Evolutionary conservation across 2,797 vertebrate species (phyloP), one percentile per base, ranked within the genome.

Genomic region (Eremophila alpestris): DNA sequence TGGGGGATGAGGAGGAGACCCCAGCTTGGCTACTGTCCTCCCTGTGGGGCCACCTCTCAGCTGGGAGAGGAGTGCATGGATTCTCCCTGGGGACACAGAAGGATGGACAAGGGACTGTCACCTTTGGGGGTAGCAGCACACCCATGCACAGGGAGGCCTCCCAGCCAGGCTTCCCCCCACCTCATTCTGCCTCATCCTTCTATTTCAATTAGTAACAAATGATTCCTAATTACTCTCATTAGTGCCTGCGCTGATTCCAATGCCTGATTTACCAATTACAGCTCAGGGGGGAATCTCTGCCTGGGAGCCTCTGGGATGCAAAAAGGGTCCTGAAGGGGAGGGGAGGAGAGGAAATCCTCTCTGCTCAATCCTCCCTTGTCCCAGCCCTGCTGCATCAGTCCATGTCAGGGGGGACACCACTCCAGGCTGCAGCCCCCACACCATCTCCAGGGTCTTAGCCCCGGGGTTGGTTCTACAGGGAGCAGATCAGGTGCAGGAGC

Each of bases 181-280:
- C 59, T n/a, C 83, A 94, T 75, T 93, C 93, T 74, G 83, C 81
- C 89, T 94, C 96, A 95, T 96, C 97, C 87, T 96, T 95, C 93
- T 94, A 94, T 96, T 96, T 94, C 96, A 94, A 93, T 95, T 96
- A 96, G 92, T 80, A 95, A 97, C 96, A 97, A 97, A 97, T 95
- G 93, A 97, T 92, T 96, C 91, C 95, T 97, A 96, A 97, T 97
- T 96, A 97, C 96, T 96, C 97, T 97, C 96, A 95, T 97, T 96
- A 96, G 94, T 84, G 91, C 83, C 86, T 93, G 90, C 6, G 6
- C 96, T 71, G 94, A 97, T 96, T 96, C 94, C 92, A 95, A 94
- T 96, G 97, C 93, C 91, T 95, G 96, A 96, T 97, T 97, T 97
- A 91, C 95, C 96, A 95, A 95, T 97, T 97, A 95, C 87, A 68